A percentile compares a stretch with the other conserved stretches of the same genome.
These are phyloP conservation scores for Chaetodon auriga DNA, from an alignment of 2,113 vertebrate species.

Conservation along the genomic window DNA sequence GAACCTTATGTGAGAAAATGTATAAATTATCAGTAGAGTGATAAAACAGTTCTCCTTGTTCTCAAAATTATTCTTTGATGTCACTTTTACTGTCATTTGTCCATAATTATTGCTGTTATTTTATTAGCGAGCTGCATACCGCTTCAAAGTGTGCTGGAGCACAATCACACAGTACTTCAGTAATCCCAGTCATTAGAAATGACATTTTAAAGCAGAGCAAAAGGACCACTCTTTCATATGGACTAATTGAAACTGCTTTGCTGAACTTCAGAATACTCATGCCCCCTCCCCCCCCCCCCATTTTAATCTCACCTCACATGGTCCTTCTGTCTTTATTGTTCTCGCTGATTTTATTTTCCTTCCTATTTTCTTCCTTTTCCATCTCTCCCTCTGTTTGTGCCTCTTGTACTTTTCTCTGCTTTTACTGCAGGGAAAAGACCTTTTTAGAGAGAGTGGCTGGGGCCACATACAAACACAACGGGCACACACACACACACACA, in stretches of 20 bases:
- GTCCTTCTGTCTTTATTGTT: conserved; percentile 25
- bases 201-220: conserved; percentile 67
- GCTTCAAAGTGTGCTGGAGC: conserved; percentile 46
- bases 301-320: not conserved
- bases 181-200: conserved; percentile 67
- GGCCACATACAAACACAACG: conserved; percentile 11
- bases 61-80: conserved; percentile 37
- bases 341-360: conserved; percentile 20
- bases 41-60: conserved; percentile 4
- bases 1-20: conserved; percentile 9
- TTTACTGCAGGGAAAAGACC: conserved; percentile 23
- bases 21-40: not conserved
- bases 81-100: conserved; percentile 33
- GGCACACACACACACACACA: not conserved
- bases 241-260: conserved; percentile 59
- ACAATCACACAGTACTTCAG: conserved; percentile 21
- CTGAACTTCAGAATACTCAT: conserved; percentile 14
- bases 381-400: not conserved
- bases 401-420: conserved; percentile 1
- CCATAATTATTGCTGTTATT: conserved; percentile 47
- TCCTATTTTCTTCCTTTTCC: not conserved
- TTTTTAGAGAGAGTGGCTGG: conserved; percentile 33
- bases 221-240: conserved; percentile 33
- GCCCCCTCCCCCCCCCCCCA: not conserved
- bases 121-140: conserved; percentile 29